Evolutionary conservation across 2,797 vertebrate genomes (phyloP), one percentile per base, ranked within the genome.

Genomic region (Pangasius larnaudii): DNA sequence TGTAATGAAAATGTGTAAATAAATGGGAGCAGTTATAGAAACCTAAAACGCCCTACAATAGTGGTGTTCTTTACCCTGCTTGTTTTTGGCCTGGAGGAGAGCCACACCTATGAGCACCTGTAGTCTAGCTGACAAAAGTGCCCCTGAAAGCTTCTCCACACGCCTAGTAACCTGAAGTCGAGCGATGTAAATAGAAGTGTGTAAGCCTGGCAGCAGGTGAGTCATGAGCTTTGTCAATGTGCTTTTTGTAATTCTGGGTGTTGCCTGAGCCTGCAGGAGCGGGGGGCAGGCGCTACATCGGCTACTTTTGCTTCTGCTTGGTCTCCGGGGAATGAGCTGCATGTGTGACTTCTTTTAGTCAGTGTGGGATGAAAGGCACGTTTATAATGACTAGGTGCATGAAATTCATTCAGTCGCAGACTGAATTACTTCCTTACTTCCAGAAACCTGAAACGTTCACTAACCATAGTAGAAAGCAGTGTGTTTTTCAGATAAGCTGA

Each of bases 51-150:
- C 22, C 33, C 14, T 80, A 75, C 72, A 74, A 88, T 59, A 87
- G 78, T 79, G 27, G 56, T n/a, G 58, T 85, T 88, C 27, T 56
- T 13, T 77, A 86, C 74, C 69, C 71, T 56, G 39, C 81, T 39
- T 79, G 30, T 78, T 88, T 74, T 78, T 81, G 65, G 59, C 78
- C 61, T 51, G 13, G 30, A 69, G 86, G 61, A 10, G 84, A 90
- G 46, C 87, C 91, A 91, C 91, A 90, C 90, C 89, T 90, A 69
- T 82, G n/a, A 85, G 85, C 87, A 90, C 87, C 88, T 85, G 84
- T 39, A 85, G 46, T 85, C 30, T 56, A 72, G 84, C 51, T 85
- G 49, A 85, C 84, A 72, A 72, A 85, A 72, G 75, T 80, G 18
- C 30, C 61, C 27, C 77, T 74, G 88, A 89, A 88, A 84, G 85